Evolutionary conservation across 2,797 vertebrate species (phyloP), one percentile per base, ranked within the genome.

Genomic region (Kryptopterus vitreolus): DNA sequence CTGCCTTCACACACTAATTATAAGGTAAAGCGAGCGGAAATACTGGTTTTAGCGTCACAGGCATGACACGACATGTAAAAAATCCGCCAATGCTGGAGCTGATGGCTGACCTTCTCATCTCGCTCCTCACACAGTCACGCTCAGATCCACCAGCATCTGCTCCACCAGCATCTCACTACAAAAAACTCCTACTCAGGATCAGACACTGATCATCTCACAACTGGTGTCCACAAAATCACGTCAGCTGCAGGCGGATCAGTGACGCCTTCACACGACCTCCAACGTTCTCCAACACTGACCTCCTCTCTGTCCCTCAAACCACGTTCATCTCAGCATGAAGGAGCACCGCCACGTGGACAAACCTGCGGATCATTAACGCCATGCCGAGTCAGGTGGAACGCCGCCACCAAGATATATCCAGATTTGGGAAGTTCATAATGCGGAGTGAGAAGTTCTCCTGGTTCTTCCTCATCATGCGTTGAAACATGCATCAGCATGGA

Each of bases 1-100:
- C 78, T 83, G 85, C 84, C 29, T 85, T 88, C 73, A 62, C 87
- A 89, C 84, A 85, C 87, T 90, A 90, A 92, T 91, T 91, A 91
- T 83, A 91, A 89, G 82, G 88, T 86, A 89, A 86, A 82, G 86
- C 81, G 87, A 85, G 88, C 82, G 87, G 91, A 93, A 92, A 93
- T 89, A 91, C 91, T 91, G 91, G 91, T 93, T 92, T n/a, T 90
- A 88, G 87, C 89, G 80, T 89, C 90, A 88, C 87, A 65, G 87
- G 87, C 92, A 65, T 92, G 93, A 93, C 89, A 91, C 89, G 87
- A 93, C 93, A 91, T 79, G 92, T 86, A 89, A 86, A 89, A 43
- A 89, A 89, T 89, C 85, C 84, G 65, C 77, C 78, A 10, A 48
- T 26, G 68, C n/a, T 3, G 6, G 73, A 86, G 78, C 68, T 31